These are phyloP conservation scores for Serripes groenlandicus DNA, from an alignment of 2,888 invertebrate genomes.

Conservation along the genomic window DNA sequence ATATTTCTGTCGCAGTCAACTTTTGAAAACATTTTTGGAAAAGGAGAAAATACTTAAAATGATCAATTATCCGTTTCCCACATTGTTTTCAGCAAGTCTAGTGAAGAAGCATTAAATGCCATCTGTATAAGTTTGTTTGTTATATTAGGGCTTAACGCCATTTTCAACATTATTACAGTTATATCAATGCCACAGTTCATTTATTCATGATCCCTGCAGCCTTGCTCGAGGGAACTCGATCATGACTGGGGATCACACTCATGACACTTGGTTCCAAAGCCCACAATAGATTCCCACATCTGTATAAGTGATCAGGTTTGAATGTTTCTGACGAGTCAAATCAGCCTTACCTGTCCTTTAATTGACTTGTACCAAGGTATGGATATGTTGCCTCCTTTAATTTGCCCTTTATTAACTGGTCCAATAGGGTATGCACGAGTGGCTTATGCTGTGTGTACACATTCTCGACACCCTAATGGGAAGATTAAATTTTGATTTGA, in stretches of 20 bases:
- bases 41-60: background rate
- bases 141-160: too few species aligned
- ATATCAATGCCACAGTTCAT: too few species aligned
- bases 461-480: slow-evolving; percentile 97
- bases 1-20: too few species aligned
- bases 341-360: slow-evolving; percentile 86
- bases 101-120: background rate
- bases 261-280: too few species aligned
- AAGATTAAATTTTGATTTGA: slow-evolving; percentile 12
- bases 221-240: too few species aligned
- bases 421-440: slow-evolving; percentile 94
- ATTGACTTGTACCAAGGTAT: slow-evolving; percentile 89
- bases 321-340: too few species aligned
- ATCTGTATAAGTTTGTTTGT: too few species aligned
- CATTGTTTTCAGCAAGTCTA: background rate
- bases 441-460: slow-evolving; percentile 99
- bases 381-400: slow-evolving; percentile 95
- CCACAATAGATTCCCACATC: too few species aligned
- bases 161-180: too few species aligned
- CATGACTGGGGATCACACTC: too few species aligned
- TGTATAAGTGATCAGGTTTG: too few species aligned
- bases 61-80: slow-evolving; percentile 3
- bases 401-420: slow-evolving; percentile 95
- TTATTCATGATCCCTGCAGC: too few species aligned
- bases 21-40: background rate